These are phyloP conservation scores for Sphaeramia orbicularis DNA, from an alignment of 2,797 vertebrate species.

Conservation along the genomic window DNA sequence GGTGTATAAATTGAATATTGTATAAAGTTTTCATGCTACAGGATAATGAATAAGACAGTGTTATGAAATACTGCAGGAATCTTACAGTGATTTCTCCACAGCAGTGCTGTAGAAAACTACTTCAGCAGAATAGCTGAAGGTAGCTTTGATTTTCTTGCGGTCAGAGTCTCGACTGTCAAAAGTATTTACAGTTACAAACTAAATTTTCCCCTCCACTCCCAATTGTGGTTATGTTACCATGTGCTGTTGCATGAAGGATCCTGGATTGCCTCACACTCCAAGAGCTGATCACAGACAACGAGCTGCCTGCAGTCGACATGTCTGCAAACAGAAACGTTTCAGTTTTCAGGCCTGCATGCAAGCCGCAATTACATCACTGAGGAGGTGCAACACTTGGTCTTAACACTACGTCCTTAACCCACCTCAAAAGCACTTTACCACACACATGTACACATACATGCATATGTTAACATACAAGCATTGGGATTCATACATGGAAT, in stretches of 20 bases:
- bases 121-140: neutral
- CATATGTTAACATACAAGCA: conserved; percentile 2
- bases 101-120: neutral
- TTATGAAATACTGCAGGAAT: neutral
- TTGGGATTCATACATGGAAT: conserved; percentile 39
- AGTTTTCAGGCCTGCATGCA: neutral
- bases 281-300: conserved; percentile 4
- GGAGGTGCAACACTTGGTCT: neutral
- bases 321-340: conserved; percentile 3
- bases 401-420: neutral
- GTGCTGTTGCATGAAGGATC: neutral
- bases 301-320: neutral
- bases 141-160: no score
- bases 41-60: neutral
- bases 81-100: neutral
- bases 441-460: neutral
- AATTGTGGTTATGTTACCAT: neutral
- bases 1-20: conserved; percentile 6
- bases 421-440: conserved; percentile 8
- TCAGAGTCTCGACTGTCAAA: neutral
- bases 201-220: neutral
- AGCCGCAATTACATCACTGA: conserved; percentile 5
- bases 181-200: neutral
- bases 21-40: conserved; percentile 1
- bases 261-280: neutral